Evolutionary conservation across 2,797 vertebrate genomes (phyloP).

Genomic region (Peromyscus attwateri): DNA sequence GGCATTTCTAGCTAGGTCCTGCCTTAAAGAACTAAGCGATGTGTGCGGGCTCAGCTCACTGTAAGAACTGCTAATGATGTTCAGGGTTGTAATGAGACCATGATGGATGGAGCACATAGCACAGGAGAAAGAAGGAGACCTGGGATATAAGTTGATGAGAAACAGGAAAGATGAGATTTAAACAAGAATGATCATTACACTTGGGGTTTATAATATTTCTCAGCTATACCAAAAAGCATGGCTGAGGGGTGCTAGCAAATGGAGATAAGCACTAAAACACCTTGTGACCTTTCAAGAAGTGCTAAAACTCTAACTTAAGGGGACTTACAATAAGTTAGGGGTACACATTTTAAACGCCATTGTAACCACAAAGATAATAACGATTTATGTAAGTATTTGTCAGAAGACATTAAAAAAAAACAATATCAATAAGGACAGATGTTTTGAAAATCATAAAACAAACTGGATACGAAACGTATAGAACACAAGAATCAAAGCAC

Average conservation of each 20-base stretch:
- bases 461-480: background rate
- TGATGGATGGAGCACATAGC: background rate
- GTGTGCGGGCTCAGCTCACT: background rate
- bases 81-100: background rate
- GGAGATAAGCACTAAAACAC: background rate
- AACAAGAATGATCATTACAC: background rate
- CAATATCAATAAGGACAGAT: background rate
- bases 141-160: background rate
- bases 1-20: background rate
- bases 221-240: background rate
- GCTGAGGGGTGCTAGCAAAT: background rate
- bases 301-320: background rate
- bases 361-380: background rate
- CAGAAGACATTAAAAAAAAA: background rate
- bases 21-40: background rate
- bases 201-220: background rate
- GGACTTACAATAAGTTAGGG: background rate
- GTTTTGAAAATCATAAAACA: background rate
- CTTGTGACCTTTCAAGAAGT: background rate
- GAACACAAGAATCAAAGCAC: background rate
- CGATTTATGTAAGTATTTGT: background rate
- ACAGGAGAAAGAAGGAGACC: background rate
- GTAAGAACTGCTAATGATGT: background rate
- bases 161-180: background rate
- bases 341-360: background rate